A percentile compares a stretch with the other conserved stretches of the same genome.
Evolutionary conservation across 2,113 vertebrate genomes (phyloP).

Genomic region (Trichomycterus rosablanca): DNA sequence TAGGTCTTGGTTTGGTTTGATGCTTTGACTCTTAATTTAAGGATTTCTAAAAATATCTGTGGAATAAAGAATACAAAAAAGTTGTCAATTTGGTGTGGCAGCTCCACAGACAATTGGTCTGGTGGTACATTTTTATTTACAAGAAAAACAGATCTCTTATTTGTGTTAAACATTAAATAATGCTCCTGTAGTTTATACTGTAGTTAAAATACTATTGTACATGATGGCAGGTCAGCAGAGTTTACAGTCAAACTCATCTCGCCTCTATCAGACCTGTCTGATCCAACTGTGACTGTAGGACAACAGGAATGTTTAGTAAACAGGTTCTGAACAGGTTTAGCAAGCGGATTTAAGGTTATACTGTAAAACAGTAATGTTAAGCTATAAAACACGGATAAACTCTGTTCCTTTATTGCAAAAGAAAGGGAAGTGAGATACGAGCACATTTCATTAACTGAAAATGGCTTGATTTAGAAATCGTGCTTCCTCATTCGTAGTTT

Average conservation of each 20-base stretch:
- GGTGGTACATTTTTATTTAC: too few species aligned
- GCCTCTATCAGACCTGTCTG: neutral
- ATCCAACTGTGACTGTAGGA: neutral
- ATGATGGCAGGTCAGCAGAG: neutral
- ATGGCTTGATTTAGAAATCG: slow-evolving; percentile 2
- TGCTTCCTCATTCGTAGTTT: neutral
- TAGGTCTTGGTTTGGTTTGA: too few species aligned
- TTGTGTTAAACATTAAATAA: too few species aligned
- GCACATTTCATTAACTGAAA: slow-evolving; percentile 10
- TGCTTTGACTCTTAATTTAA: too few species aligned
- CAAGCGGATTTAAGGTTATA: neutral
- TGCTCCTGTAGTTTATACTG: too few species aligned
- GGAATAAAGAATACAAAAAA: too few species aligned
- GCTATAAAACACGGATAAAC: neutral
- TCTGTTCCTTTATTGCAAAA: neutral
- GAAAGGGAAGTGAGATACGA: slow-evolving; percentile 31
- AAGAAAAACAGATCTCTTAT: too few species aligned
- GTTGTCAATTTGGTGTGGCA: too few species aligned
- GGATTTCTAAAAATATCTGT: too few species aligned
- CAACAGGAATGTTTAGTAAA: slow-evolving; percentile 9
- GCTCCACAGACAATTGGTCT: too few species aligned
- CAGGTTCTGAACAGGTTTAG: slow-evolving; percentile 23
- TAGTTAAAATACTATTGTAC: neutral
- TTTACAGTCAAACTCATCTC: neutral
- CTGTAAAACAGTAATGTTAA: neutral